Evolutionary conservation across 2,113 vertebrate species (phyloP), one percentile per base, ranked within the genome.

Genomic region (Cynoglossus semilaevis): DNA sequence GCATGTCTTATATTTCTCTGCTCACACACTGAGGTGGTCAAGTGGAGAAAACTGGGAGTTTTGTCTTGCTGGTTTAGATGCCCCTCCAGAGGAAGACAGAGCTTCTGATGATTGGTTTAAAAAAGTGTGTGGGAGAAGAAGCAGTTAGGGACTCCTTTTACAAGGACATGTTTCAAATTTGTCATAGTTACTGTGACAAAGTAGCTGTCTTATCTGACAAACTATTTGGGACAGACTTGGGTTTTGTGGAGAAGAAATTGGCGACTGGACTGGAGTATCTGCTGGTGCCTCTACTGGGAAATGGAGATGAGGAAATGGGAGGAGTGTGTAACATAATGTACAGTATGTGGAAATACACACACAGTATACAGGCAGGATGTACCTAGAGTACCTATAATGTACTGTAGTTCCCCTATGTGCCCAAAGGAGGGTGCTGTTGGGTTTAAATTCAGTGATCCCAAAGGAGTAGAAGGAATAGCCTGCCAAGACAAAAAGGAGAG

Each of bases 361-460:
- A 3, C 5, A 2, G 9, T 51, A 41, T 49, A 43, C 16, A 58
- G 8, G 8, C 10, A 59, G 45, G 34, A 58, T 14, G 46, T 19
- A 15, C 10, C 34, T 14, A 42, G 12, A 68, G 42, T 35, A 17
- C 22, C 19, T 47, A 14, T 3, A 4, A 15, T 67, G 9, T 10
- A 36, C 11, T 58, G 85, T 22, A 76, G 59, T 78, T 79, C 36
- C 8, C 18, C 1, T 38, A 15, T 29, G 18, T 34, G 41, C 46
- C 76, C 85, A 38, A 81, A 59, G 4, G 82, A 84, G 82, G 87
- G 85, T 51, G 84, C 82, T 85, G 79, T 86, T 78, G 85, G 70
- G 87, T 86, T 79, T 82, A 37, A 53, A 42, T 83, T 80, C 62
- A 49, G 9, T 35, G 58, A 65, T 82, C 87, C 83, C 87, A 49